Base-by-base conservation (phyloP, 1,140 invertebrate species). In the Drosophila ogumai region DNA sequence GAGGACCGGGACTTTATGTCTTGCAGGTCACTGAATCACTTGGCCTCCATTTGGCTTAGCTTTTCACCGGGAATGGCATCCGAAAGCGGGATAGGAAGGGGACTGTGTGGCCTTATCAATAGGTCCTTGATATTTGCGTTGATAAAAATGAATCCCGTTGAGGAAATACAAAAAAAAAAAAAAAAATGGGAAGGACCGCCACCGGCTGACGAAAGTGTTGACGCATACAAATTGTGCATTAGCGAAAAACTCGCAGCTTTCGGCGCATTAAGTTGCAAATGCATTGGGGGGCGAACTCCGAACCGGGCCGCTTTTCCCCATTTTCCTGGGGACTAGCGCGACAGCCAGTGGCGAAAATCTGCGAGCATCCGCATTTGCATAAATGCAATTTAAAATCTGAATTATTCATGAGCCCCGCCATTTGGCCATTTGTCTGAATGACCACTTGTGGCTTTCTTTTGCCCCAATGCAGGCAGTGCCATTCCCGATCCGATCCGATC, bases 171-270 rank as follows among this genome's bases (percentile, higher is more conserved):
- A n/a, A 25, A 19, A 17, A 55, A 31, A 25, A 28, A 49, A 6
- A 13, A 38, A 13, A 38, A 9, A 10, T 28, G 3, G n/a, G 5
- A 17, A 50, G n/a, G 8, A 12, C 6, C 50, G 19, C 17, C 15
- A 17, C 38, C 52, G 58, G 40, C 73, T 69, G 81, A 81, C 74
- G 81, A 85, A 90, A 88, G 85, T 88, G 85, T 88, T 88, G 85
- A 88, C 85, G 85, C 85, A 88, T 88, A 88, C 85, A 88, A 88
- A 88, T 90, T 88, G 85, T 88, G 85, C 85, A 88, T 90, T 90
- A 88, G 85, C 77, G 86, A 90, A 88, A 88, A 88, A 88, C 81
- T 88, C 81, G 81, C 84, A 84, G 85, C 85, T 88, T 90, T 88
- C 49, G 85, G 65, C 58, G 80, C 80, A 87, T 87, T 87, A 88